Evolutionary conservation across 2,888 invertebrate genomes (phyloP), one percentile per base, ranked within the genome.

Genomic region (Cataglyphis albicans): DNA sequence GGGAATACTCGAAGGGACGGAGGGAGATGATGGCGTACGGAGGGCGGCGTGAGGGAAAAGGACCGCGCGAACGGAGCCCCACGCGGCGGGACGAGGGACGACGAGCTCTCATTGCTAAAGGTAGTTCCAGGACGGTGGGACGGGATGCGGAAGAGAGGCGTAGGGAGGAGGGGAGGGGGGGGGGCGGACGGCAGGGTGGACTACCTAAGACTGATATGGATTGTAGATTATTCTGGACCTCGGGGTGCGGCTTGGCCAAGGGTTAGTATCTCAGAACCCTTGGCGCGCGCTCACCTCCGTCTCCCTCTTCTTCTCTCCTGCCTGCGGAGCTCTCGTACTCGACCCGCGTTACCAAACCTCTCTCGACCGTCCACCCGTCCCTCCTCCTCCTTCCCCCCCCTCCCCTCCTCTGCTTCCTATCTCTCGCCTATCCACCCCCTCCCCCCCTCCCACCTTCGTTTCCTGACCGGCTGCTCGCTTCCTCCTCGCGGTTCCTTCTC

Each of bases 191-290:
- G 89, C 87, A 86, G 91, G 92, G 90, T 92, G 92, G 93, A 93
- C 92, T 93, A 93, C 92, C 93, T 93, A 94, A 94, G 94, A 94
- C 94, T 94, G 94, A 94, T 94, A 94, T 94, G 94, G 94, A 94
- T 94, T 94, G 94, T 94, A 94, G 94, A 94, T 94, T 94, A 94
- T 94, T 94, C 94, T 94, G 94, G 94, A 94, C 94, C 94, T 94
- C 92, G 92, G 93, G 93, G 93, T 93, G 93, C 92, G 92, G 93
- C 93, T 92, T 93, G 94, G 94, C 93, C 94, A 93, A 93, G 93
- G 93, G 93, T 93, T 93, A 93, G 92, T 92, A 93, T 93, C 93
- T 93, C 90, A 87, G 91, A 90, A 90, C 89, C 89, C 90, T 90
- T 88, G 89, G 84, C 90, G 88, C 82, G 84, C 90, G 88, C 80